These are phyloP conservation scores for Venusia cambrica DNA, from an alignment of 2,888 invertebrate genomes.

Conservation along the genomic window DNA sequence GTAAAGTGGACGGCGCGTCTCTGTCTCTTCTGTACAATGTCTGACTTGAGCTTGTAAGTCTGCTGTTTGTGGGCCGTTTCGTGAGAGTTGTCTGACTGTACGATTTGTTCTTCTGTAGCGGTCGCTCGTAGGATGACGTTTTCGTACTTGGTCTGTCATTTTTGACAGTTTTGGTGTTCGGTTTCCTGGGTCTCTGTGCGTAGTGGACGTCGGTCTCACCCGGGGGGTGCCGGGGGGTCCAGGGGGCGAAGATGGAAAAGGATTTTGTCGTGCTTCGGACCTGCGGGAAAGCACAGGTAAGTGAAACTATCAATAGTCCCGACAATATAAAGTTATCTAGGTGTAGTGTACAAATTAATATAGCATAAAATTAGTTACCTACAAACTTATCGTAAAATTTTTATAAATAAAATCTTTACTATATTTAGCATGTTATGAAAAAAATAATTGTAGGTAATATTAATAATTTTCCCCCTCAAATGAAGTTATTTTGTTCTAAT, in stretches of 20 bases:
- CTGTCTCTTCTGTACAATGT: constrained; percentile 57
- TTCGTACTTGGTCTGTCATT: constrained; percentile 61
- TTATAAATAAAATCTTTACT: too few species aligned
- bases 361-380: too few species aligned
- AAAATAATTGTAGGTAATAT: too few species aligned
- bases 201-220: constrained; percentile 90
- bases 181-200: constrained; percentile 81
- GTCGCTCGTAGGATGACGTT: too few species aligned
- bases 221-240: constrained; percentile 88
- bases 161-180: constrained; percentile 56
- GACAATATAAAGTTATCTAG: too few species aligned
- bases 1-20: constrained; percentile 55
- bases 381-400: too few species aligned
- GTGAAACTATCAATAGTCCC: too few species aligned
- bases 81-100: constrained; percentile 70
- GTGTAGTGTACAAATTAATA: too few species aligned
- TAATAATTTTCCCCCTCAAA: too few species aligned
- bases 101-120: constrained; percentile 72
- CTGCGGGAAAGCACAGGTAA: too few species aligned
- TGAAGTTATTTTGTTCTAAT: too few species aligned
- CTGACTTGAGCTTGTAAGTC: constrained; percentile 63
- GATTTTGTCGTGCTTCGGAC: constrained; percentile 88
- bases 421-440: too few species aligned
- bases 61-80: constrained; percentile 52
- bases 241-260: constrained; percentile 91